Evolutionary conservation across 1,140 invertebrate species (phyloP), one percentile per base, ranked within the genome.

Genomic region (Danaus melanippus): DNA sequence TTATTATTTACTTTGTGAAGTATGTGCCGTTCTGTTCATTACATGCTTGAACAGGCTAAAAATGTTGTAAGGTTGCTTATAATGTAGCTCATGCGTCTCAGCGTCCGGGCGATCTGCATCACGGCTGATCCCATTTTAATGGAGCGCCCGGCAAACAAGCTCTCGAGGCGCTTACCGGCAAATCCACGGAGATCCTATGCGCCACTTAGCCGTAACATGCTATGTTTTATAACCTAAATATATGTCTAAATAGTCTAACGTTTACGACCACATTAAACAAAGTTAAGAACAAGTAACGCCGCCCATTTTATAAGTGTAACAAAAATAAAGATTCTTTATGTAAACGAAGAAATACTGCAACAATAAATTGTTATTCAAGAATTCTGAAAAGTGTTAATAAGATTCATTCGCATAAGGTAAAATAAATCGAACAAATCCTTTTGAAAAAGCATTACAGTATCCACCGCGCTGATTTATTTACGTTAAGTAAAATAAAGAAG

Each of bases 81-180:
- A 32, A 32, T 32, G 21, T 32, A 32, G 21, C 58, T 56, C 47
- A 43, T 49, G 46, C 49, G 50, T 55, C 51, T 55, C 53, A 56
- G 60, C 67, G 75, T 83, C 78, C 79, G 71, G 59, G 68, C 72
- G 77, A 84, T 86, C 81, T 86, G 79, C 83, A 83, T 86, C 74
- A 69, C 60, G 64, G 61, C 78, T 83, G 83, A 86, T 86, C 83
- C 83, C 74, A 86, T 86, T 86, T 86, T 86, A 86, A 86, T 86
- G 83, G 81, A 86, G 74, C 79, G 76, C 77, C 74, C 71, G 74
- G 83, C 81, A 86, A 84, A 84, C 79, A 86, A 78, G 81, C 81
- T 76, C 67, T 67, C 52, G 74, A 86, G 79, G 74, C 73, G 80
- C 83, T 86, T 86, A 83, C 76, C 58, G 70, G 74, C 68, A 83